Evolutionary conservation across 2,113 vertebrate species (phyloP), one percentile per base, ranked within the genome.

Genomic region (Apaloderma vittatum): DNA sequence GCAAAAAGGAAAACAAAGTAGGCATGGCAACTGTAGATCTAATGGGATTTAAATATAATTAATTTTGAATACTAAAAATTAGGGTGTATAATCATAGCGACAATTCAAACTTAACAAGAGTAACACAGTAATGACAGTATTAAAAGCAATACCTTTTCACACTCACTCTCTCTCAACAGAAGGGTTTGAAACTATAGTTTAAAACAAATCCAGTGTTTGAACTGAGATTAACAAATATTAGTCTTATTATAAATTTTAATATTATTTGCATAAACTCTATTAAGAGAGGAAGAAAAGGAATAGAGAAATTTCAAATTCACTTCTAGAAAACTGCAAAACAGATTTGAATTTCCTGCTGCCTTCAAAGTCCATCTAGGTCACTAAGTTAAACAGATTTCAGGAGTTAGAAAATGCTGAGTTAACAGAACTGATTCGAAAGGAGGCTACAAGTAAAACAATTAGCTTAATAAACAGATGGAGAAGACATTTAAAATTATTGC

Each of bases 211-310:
- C 91, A 86, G 51, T 96, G 84, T 96, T 94, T 95, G 91, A 97
- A 96, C 63, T 61, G 30, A 92, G 91, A 97, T 96, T 96, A 97
- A 94, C 83, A 97, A 96, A 95, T 93, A 90, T 95, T 97, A 97
- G 87, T 89, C 90, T 72, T 67, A 29, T 90, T 94, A 87, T 49
- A 91, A 95, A 82, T 87, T 43, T 81, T 86, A 92, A 79, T 85
- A 34, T 65, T 94, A 92, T 89, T 90, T 95, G 94, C 67, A 74
- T 92, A 72, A 87, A 95, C 48, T 83, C 82, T 74, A 95, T 83
- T 73, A 94, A 86, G 63, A 83, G 52, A 63, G 22, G 71, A 93
- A 89, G 81, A 83, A 92, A 91, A 84, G 22, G 52, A 90, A 71
- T 11, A 86, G 37, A 51, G n/a, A 66, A 72, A 86, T 90, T 94